Evolutionary conservation across 1,140 invertebrate species (phyloP), one percentile per base, ranked within the genome.

Genomic region (Telenomus remus): DNA sequence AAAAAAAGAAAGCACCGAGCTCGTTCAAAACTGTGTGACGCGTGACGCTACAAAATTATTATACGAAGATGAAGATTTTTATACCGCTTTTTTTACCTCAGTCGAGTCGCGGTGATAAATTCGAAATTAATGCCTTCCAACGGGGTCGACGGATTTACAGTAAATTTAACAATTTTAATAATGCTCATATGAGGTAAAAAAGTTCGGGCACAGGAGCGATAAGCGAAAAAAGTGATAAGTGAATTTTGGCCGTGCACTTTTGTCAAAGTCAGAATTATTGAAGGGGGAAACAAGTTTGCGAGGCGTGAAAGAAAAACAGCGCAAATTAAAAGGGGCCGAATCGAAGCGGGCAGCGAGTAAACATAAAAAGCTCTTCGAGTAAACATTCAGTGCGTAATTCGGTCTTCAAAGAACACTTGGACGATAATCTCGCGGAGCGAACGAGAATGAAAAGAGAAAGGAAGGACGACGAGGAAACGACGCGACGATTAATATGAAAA

Each of bases 381-480:
- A 87, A 87, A 86, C 83, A 88, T 88, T 82, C 82, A 85, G 82
- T 84, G 84, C 84, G 82, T 87, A 87, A 88, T 87, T 87, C 81
- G 82, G 84, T 87, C 82, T 86, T 87, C 86, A 86, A 85, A 86
- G 85, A 87, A 87, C 83, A 87, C 84, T 87, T 84, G 84, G 81
- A 85, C 85, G 83, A 85, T 86, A 87, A 87, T 87, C 85, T 86
- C 80, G 79, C 76, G 66, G 76, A 72, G 78, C 79, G 80, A 65
- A 76, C 73, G 60, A 76, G 70, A 73, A 74, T 63, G 77, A 82
- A 76, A 51, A 75, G 73, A 50, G 56, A 48, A 42, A n/a, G n/a
- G n/a, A n/a, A n/a, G n/a, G n/a, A n/a, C n/a, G n/a, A n/a, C n/a
- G 56, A 27, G 57, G 75, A 55, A 61, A 8, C 44, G 65, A 53